These are phyloP conservation scores for Strigamia crassipes DNA, from an alignment of 2,888 invertebrate genomes.

Conservation along the genomic window DNA sequence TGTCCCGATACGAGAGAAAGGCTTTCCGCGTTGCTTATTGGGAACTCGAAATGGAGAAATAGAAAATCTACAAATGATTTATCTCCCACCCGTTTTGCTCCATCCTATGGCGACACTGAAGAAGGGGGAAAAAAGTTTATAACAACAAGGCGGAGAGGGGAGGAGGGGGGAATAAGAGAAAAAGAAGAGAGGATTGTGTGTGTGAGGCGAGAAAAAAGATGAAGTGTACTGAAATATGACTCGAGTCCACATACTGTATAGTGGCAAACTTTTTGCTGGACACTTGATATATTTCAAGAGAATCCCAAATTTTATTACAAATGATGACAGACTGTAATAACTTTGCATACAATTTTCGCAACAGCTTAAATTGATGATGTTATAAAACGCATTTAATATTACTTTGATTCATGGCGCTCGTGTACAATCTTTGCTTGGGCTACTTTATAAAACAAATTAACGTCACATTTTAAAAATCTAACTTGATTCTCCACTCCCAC, in stretches of 20 bases:
- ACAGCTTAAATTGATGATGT: constrained; percentile 32
- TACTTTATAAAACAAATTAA: constrained; percentile 40
- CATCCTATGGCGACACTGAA: constrained; percentile 32
- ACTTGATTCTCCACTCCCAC: constrained; percentile 14
- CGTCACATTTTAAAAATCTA: constrained; percentile 14
- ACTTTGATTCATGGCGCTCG: constrained; percentile 27
- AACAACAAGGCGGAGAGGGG: no score
- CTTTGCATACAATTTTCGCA: constrained; percentile 39
- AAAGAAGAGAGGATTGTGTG: not conserved
- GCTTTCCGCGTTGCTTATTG: constrained; percentile 38
- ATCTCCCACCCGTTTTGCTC: not conserved
- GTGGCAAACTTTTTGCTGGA: constrained; percentile 21
- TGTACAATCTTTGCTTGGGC: constrained; percentile 12
- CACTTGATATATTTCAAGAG: constrained; percentile 27
- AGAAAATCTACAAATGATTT: constrained; percentile 42
- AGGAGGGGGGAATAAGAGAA: not conserved
- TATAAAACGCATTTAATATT: constrained; percentile 37
- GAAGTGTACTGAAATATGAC: not conserved
- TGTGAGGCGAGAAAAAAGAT: constrained; percentile 7
- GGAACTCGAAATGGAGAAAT: constrained; percentile 16
- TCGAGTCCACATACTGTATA: constrained; percentile 10
- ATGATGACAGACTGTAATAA: constrained; percentile 37
- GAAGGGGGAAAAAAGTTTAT: constrained; percentile 5
- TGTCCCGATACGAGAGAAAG: constrained; percentile 31
- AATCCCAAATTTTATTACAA: constrained; percentile 38